These are phyloP conservation scores for Anguilla megastoma DNA, from an alignment of 2,797 vertebrate genomes.

Conservation along the genomic window DNA sequence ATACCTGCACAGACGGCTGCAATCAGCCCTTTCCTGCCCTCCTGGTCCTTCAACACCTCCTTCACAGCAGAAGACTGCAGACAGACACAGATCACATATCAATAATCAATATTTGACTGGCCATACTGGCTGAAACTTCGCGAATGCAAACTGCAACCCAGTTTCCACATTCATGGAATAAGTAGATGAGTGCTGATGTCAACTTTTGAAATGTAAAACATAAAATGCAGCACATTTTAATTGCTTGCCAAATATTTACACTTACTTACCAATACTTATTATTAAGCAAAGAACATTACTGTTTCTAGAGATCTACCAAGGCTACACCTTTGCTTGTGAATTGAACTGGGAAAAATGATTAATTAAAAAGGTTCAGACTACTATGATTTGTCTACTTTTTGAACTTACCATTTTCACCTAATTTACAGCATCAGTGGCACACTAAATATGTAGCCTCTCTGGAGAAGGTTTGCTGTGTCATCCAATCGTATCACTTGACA, in stretches of 20 bases:
- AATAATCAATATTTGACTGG: neutral
- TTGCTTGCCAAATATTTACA: neutral
- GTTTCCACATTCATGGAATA: neutral
- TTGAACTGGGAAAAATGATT: neutral
- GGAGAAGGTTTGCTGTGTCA: neutral
- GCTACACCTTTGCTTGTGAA: neutral
- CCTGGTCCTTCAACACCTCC: constrained; percentile 89
- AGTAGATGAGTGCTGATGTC: neutral
- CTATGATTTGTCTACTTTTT: too few species aligned
- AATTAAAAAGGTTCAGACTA: neutral
- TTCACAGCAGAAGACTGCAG: constrained; percentile 86
- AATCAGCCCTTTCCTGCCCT: constrained; percentile 88
- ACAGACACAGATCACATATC: constrained; percentile 21
- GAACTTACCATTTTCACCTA: neutral
- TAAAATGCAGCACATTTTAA: neutral
- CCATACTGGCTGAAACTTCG: neutral
- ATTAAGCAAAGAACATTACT: neutral
- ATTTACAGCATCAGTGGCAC: neutral
- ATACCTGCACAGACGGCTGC: constrained; percentile 98
- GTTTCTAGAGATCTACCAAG: neutral
- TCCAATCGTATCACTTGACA: neutral
- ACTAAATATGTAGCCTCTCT: neutral
- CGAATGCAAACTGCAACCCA: neutral
- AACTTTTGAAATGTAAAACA: neutral
- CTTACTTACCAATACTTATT: neutral